Evolutionary conservation across 2,797 vertebrate species (phyloP), one percentile per base, ranked within the genome.

Genomic region (Liparis tanakae): DNA sequence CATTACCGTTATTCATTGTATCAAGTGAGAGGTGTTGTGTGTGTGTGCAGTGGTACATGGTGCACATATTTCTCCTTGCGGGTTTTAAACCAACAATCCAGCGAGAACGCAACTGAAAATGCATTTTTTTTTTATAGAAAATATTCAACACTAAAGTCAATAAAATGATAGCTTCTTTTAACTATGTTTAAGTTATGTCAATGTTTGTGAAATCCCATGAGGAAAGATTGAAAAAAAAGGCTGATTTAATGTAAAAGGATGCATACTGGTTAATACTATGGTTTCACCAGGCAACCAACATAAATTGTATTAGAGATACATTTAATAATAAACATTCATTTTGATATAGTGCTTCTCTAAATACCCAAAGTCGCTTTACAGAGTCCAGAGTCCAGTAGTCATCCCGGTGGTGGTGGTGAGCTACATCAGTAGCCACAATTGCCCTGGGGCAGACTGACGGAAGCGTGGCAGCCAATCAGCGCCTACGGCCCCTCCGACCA

Each of bases 1-100:
- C 46, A 54, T 70, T 71, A 63, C 54, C 75, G 44, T 51, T 34
- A 22, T 68, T 75, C 79, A 34, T 5, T 83, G 67, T 59, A 70
- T 74, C 67, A 71, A 72, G 78, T 54, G 50, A 71, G 74, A 62
- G 25, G 25, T 30, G 25, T n/a, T n/a, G 25, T 30, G 73, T 15
- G 46, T 17, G 17, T 69, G 76, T 66, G 18, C 43, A 44, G n/a
- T 2, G 36, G n/a, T 3, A 36, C 59, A 51, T 41, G 33, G 18
- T 20, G 20, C 41, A 61, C 30, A 39, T 37, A 33, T 67, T 41
- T n/a, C 43, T 56, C 25, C 37, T 7, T 25, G 22, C 44, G 62
- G 22, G 55, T 75, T 60, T 55, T 10, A n/a, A 62, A 62, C 25
- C 1, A 36, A 67, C 74, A 65, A 67, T 51, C 43, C 10, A 44